phyloP scores from a whole-genome alignment of 2,797 vertebrate genomes.

The Cyclura pinguis region DNA sequence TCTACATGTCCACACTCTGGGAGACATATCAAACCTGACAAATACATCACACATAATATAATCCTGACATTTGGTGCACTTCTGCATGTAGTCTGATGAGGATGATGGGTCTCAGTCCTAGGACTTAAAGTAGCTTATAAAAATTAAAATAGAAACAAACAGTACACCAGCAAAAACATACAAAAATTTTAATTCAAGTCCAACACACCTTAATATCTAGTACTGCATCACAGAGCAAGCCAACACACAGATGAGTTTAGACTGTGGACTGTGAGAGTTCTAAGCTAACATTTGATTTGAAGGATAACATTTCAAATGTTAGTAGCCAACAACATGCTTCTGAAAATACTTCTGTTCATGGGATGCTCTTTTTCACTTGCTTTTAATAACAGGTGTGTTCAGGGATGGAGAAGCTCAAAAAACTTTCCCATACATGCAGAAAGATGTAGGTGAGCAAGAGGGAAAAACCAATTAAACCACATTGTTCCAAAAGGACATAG shows the following conservation, averaged over 20 bases:
- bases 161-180: too few species aligned
- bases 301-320: neutral
- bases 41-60: neutral
- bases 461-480: neutral
- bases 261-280: neutral
- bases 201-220: neutral
- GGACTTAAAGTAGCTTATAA: too few species aligned
- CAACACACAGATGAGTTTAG: neutral
- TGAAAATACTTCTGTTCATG: neutral
- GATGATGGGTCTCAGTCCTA: too few species aligned
- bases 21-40: neutral
- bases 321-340: neutral
- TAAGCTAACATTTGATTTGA: neutral
- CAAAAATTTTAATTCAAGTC: neutral
- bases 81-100: neutral
- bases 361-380: neutral
- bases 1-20: neutral
- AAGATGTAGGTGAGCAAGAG: neutral
- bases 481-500: neutral
- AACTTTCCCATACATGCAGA: neutral
- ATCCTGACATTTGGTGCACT: neutral
- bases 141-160: too few species aligned
- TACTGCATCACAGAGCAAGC: neutral
- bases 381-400: neutral
- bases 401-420: neutral